A percentile compares a stretch with the other conserved stretches of the same genome.
These are phyloP conservation scores for Danio jaintianensis DNA, from an alignment of 2,797 vertebrate genomes.

Conservation along the genomic window DNA sequence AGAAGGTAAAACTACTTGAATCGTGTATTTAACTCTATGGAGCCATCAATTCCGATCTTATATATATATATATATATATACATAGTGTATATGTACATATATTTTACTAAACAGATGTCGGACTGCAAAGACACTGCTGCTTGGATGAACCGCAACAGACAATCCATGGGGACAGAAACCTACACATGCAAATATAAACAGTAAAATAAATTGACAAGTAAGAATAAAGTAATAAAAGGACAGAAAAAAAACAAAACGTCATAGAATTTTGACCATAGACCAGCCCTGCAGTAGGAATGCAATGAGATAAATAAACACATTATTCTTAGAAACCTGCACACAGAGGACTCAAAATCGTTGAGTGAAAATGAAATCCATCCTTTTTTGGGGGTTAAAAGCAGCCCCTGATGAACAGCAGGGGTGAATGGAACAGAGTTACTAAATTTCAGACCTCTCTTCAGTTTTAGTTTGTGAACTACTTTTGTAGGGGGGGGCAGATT, in stretches of 20 bases:
- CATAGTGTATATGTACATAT: conserved; percentile 81
- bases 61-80: conserved; percentile 74
- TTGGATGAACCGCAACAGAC: conserved; percentile 84
- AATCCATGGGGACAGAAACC: conserved; percentile 86
- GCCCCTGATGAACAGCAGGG: conserved; percentile 37
- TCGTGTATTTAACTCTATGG: conserved; percentile 89
- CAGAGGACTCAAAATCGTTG: conserved; percentile 86
- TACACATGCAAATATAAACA: conserved; percentile 91
- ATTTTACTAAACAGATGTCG: conserved; percentile 89
- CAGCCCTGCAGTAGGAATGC: conserved; percentile 92
- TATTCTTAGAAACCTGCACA: conserved; percentile 84
- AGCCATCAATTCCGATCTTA: conserved; percentile 92
- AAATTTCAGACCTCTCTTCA: conserved; percentile 62
- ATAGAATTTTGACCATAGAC: conserved; percentile 86
- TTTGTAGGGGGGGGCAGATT: conserved; percentile 59
- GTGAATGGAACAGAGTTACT: conserved; percentile 46
- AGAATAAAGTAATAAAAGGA: conserved; percentile 63
- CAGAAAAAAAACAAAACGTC: conserved; percentile 70
- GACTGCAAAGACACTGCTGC: conserved; percentile 89
- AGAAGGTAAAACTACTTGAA: conserved; percentile 87
- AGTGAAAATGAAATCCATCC: conserved; percentile 88
- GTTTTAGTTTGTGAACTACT: conserved; percentile 59
- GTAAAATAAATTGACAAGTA: conserved; percentile 67
- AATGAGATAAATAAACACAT: conserved; percentile 82
- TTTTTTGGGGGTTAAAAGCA: conserved; percentile 68